Conservation (phyloP, 1,140 invertebrate species). For the Caenorhabditis briggsae region DNA sequence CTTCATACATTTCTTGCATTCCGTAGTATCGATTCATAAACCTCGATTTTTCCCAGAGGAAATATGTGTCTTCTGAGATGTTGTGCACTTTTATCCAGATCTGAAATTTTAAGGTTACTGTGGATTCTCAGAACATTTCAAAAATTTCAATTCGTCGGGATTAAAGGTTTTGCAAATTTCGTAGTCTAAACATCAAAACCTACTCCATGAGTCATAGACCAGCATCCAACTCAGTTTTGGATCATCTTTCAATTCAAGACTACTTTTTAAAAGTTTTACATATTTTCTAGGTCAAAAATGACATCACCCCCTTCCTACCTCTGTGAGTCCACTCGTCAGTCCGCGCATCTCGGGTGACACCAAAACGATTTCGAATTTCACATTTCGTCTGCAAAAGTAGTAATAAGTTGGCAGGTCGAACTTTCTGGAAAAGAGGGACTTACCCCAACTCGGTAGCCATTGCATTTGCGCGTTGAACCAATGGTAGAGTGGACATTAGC, state of each 20-base stretch:
- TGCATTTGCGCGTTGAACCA: constrained; percentile 82
- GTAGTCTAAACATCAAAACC: neutral
- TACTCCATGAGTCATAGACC: no score
- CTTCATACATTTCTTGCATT: constrained; percentile 83
- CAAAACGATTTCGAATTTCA: constrained; percentile 82
- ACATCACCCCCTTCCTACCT: constrained; percentile 76
- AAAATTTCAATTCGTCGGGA: no score
- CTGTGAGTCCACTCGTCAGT: constrained; percentile 79
- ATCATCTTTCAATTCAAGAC: neutral
- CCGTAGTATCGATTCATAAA: constrained; percentile 82
- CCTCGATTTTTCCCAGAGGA: constrained; percentile 81
- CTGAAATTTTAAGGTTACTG: constrained; percentile 73
- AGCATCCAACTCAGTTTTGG: neutral
- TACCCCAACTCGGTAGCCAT: constrained; percentile 81
- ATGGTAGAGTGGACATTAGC: constrained; percentile 81
- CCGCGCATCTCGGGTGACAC: constrained; percentile 81
- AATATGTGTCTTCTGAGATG: constrained; percentile 81
- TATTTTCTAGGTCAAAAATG: neutral
- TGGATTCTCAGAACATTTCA: no score
- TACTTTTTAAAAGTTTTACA: neutral
- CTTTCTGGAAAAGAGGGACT: neutral
- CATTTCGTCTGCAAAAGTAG: constrained; percentile 79
- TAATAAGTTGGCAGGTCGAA: neutral
- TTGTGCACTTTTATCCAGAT: constrained; percentile 82
- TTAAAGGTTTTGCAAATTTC: no score